Evolutionary conservation across 2,888 invertebrate species (phyloP).

Genomic region (Drosophila macrospina): DNA sequence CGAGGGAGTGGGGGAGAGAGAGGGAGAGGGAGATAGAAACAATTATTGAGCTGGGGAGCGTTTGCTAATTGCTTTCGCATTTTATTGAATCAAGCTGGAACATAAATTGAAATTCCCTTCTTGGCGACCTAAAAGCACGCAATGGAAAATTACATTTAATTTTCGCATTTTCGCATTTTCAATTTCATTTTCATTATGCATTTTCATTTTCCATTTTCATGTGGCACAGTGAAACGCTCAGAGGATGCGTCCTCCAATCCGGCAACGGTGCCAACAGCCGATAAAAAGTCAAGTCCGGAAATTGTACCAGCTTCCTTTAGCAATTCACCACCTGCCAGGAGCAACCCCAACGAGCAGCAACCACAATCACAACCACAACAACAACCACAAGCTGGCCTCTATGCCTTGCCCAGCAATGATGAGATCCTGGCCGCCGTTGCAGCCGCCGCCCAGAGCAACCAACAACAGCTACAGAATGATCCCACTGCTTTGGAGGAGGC

Average conservation of each 20-base stretch:
- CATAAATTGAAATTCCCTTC: slow-evolving; percentile 61
- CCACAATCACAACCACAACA: slow-evolving; percentile 24
- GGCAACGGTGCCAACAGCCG: slow-evolving; percentile 59
- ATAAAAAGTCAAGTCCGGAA: slow-evolving; percentile 83
- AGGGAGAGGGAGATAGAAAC: slow-evolving; percentile 15
- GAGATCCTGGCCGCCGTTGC: slow-evolving; percentile 82
- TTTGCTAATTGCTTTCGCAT: slow-evolving; percentile 69
- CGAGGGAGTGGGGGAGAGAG: too few species aligned
- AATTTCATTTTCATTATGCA: slow-evolving; percentile 29
- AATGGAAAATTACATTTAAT: slow-evolving; percentile 54
- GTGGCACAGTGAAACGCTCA: slow-evolving; percentile 57
- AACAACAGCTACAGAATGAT: slow-evolving; percentile 72
- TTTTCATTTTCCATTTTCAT: slow-evolving; percentile 2
- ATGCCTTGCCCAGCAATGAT: slow-evolving; percentile 73
- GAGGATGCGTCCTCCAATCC: slow-evolving; percentile 44
- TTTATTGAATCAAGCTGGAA: slow-evolving; percentile 68
- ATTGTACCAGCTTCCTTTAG: slow-evolving; percentile 82
- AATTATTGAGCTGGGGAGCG: slow-evolving; percentile 59
- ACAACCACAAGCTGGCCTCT: slow-evolving; percentile 49
- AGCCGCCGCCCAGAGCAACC: slow-evolving; percentile 75
- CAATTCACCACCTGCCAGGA: slow-evolving; percentile 68
- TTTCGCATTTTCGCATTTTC: slow-evolving; percentile 37
- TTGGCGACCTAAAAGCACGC: slow-evolving; percentile 51
- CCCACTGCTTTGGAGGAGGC: slow-evolving; percentile 60
- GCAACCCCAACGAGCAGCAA: slow-evolving; percentile 19